A percentile compares a stretch with the other conserved stretches of the same genome.
These are phyloP conservation scores for Mimas tiliae DNA, from an alignment of 2,888 invertebrate genomes.

Conservation along the genomic window DNA sequence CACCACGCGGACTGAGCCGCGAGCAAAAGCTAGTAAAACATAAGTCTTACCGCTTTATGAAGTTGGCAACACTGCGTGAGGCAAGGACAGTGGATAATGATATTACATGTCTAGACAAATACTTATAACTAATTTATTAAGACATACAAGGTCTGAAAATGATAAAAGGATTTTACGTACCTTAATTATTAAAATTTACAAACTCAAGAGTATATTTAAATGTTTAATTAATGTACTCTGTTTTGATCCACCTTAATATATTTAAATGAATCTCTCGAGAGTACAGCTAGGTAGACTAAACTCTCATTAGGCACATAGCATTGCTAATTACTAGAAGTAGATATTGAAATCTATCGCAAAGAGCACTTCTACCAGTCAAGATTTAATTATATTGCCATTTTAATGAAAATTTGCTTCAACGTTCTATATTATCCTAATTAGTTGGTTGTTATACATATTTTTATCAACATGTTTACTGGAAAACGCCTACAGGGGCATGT, in stretches of 20 bases:
- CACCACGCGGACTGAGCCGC: too few species aligned
- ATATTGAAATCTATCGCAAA: neutral
- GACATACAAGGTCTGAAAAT: neutral
- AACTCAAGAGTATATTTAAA: neutral
- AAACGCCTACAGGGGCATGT: too few species aligned
- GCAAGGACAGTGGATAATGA: neutral
- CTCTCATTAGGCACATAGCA: neutral
- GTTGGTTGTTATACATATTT: too few species aligned
- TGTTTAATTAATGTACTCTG: neutral
- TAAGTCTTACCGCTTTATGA: too few species aligned
- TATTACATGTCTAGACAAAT: neutral
- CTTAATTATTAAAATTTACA: neutral
- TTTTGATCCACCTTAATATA: neutral
- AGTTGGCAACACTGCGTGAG: too few species aligned
- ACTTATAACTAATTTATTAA: neutral
- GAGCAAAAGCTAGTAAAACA: too few species aligned
- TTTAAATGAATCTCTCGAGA: neutral
- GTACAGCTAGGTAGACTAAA: neutral
- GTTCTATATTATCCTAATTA: neutral
- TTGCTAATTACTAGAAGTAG: conserved; percentile 7
- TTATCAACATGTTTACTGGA: neutral
- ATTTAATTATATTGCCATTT: neutral
- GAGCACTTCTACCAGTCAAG: neutral
- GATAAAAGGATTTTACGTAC: neutral
- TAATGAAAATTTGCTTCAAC: neutral